Percentiles rank a stretch among this genome's conserved stretches.
These are phyloP conservation scores for Gila robusta DNA, from an alignment of 2,797 vertebrate genomes.

Conservation along the genomic window DNA sequence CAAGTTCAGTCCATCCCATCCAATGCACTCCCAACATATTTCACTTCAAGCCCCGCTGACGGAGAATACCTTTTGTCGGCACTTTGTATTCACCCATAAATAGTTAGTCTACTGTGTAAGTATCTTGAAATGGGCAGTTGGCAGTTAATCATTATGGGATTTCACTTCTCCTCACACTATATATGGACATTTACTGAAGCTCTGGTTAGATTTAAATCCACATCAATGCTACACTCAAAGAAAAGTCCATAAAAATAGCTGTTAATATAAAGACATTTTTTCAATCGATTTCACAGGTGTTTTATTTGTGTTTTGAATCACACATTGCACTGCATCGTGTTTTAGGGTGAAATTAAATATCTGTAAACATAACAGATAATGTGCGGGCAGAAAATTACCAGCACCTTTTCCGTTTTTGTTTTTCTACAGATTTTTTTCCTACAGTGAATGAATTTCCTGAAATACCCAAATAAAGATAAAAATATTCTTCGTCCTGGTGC, in stretches of 20 bases:
- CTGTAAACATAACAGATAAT: not conserved
- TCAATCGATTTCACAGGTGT: not conserved
- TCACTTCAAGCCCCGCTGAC: slow-evolving; percentile 13
- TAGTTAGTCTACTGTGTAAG: not conserved
- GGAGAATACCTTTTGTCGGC: not conserved
- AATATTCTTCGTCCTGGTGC: not conserved
- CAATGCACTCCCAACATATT: slow-evolving; percentile 26
- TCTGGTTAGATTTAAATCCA: not conserved
- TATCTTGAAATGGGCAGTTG: slow-evolving; percentile 1
- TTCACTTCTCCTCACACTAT: slow-evolving; percentile 6
- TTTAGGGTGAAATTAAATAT: not conserved
- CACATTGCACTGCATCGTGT: not conserved
- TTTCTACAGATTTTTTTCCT: not conserved
- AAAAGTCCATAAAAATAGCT: not conserved
- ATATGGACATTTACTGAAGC: not conserved
- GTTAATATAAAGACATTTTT: not conserved
- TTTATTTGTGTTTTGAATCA: not conserved
- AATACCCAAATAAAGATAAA: not conserved
- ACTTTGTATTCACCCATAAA: slow-evolving; percentile 30
- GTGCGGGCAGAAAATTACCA: not conserved
- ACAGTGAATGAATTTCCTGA: not conserved
- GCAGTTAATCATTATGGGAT: not conserved
- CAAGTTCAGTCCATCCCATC: slow-evolving; percentile 17
- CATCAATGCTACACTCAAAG: not conserved
- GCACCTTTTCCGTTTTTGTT: not conserved